These are phyloP conservation scores for Pygmarrhopalites habei DNA, from an alignment of 1,140 invertebrate species.

Conservation along the genomic window DNA sequence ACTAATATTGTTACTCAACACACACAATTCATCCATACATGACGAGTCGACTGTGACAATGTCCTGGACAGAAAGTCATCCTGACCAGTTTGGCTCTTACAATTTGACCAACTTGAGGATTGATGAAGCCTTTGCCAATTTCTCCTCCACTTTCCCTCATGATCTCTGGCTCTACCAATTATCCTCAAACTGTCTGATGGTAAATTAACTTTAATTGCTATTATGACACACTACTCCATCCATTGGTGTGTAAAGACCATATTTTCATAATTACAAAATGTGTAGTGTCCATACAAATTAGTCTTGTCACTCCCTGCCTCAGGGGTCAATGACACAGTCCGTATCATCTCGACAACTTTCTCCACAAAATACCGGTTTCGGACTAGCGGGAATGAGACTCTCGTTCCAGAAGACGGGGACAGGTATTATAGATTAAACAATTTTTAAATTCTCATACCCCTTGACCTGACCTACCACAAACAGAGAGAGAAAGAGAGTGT, in stretches of 20 bases:
- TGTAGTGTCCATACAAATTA: background rate
- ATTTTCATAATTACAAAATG: background rate
- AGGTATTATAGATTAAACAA: conserved; percentile 4
- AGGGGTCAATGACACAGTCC: background rate
- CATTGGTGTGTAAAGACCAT: background rate
- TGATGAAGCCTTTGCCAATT: background rate
- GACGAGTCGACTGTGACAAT: too few species aligned
- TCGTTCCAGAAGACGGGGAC: conserved; percentile 10
- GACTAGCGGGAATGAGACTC: background rate
- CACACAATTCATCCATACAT: too few species aligned
- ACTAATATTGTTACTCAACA: background rate
- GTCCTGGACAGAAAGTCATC: background rate
- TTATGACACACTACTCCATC: background rate
- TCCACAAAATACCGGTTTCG: conserved; percentile 24
- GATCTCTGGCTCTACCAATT: background rate
- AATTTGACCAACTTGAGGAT: background rate
- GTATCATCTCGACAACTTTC: conserved; percentile 14
- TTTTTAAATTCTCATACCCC: background rate
- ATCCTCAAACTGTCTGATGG: background rate
- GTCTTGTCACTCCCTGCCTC: background rate
- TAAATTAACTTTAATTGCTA: background rate
- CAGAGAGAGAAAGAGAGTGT: background rate
- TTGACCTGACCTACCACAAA: background rate
- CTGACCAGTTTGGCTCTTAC: background rate
- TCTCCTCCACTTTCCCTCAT: background rate